These are phyloP conservation scores for Phalacrocorax brasilianus DNA, from an alignment of 2,113 vertebrate genomes.

Conservation along the genomic window DNA sequence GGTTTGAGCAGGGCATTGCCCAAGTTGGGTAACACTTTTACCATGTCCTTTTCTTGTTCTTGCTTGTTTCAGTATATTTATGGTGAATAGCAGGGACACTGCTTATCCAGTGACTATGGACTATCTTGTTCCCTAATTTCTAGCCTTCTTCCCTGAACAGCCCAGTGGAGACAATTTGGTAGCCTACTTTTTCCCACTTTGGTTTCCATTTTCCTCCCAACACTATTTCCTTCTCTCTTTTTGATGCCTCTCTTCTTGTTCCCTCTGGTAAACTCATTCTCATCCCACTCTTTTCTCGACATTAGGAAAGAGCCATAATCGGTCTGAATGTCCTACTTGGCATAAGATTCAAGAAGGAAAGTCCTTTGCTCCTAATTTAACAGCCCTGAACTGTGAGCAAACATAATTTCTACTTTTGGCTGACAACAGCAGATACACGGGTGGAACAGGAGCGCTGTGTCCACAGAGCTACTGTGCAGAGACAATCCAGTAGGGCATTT, in stretches of 20 bases:
- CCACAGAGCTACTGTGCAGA: background rate
- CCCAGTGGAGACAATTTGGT: background rate
- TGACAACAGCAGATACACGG: background rate
- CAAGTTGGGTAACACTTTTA: background rate
- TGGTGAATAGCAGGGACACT: background rate
- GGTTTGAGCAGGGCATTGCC: background rate
- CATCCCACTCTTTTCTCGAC: background rate
- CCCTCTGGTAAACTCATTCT: background rate
- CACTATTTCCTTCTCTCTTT: background rate
- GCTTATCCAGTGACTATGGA: background rate
- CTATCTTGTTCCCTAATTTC: background rate
- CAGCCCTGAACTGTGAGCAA: slow-evolving; percentile 7
- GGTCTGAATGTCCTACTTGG: background rate
- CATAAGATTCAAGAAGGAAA: background rate
- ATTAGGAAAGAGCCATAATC: background rate
- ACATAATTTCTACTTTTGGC: background rate
- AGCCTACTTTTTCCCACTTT: background rate
- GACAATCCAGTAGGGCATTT: background rate
- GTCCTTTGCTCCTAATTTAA: slow-evolving; percentile 2
- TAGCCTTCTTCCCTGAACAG: background rate
- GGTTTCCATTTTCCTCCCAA: background rate
- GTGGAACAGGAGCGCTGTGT: background rate
- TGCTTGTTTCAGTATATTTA: background rate
- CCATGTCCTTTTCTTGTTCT: background rate
- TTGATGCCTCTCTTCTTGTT: background rate